Base-by-base conservation (phyloP, 2,797 vertebrate genomes). In the Platyrinchus mystaceus region DNA sequence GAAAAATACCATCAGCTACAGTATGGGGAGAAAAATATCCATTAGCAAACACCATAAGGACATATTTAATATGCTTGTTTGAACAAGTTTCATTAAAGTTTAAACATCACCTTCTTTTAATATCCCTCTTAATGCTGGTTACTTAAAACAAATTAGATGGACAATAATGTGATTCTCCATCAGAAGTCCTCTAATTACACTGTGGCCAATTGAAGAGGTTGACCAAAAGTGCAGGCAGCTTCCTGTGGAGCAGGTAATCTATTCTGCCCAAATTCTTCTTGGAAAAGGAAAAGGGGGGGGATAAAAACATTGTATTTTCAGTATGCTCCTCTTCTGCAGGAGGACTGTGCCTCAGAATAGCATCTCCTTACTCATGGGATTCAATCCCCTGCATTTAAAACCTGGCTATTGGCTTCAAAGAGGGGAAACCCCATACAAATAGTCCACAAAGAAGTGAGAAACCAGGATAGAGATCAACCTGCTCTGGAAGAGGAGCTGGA, bases 61-160 rank as follows among this genome's bases (percentile, higher is more conserved):
- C 16, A 14, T 41, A 63, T 76, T 90, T 84, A 82, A 91, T 64
- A 63, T 0, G 7, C 37, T 91, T 0, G 1, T 63, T 74, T 67
- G 53, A 82, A 28, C 41, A 84, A 87, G 77, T 89, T 88, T 39
- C 78, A 64, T 87, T 85, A 87, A 91, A 92, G 43, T 66, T 81
- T 91, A 77, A 89, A 75, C 27, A 74, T 58, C 20, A 21, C 7
- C 37, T 73, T 86, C 58, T 73, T 89, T 88, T 92, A 84, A 63
- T 56, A 87, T 39, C 18, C 9, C 7, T 87, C 26, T 43, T 69
- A 82, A 76, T 63, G 5, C 17, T 47, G 47, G 67, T 89, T 80
- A 58, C 47, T 67, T 81, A 46, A 73, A 87, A 74, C 62, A 92
- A 81, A 64, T 81, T 44, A 84, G 44, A 32, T 58, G 46, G 60